A percentile compares a stretch with the other conserved stretches of the same genome.
Conservation (phyloP, 23 tunicate genomes). For the Ascidia mentula region DNA sequence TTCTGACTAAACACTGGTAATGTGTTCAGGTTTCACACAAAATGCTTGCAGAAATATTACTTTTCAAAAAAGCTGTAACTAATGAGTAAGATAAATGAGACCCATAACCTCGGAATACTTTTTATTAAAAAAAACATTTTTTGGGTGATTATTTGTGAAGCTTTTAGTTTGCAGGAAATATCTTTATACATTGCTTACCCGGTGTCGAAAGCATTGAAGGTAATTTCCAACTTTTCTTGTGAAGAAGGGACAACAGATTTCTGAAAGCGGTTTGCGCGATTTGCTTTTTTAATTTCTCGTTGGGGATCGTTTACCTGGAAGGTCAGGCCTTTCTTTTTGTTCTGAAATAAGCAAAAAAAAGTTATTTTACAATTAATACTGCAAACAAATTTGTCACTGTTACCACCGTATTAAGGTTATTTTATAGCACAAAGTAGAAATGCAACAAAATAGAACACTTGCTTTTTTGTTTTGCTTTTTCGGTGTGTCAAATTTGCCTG, state of each 20-base stretch:
- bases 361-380: not conserved
- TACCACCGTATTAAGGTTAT: not conserved
- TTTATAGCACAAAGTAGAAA: not conserved
- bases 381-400: not conserved
- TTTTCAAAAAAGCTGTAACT: no score
- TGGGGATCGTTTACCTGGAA: slow-evolving; percentile 63
- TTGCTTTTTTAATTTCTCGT: slow-evolving; percentile 62
- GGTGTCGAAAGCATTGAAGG: slow-evolving; percentile 63
- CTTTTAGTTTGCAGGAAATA: no score
- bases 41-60: no score
- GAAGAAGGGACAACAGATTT: slow-evolving; percentile 17
- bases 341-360: slow-evolving; percentile 13
- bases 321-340: slow-evolving; percentile 27
- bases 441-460: slow-evolving; percentile 5
- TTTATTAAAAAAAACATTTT: no score
- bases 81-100: no score
- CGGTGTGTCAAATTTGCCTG: slow-evolving; percentile 9
- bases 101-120: no score
- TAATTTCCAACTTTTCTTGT: slow-evolving; percentile 64
- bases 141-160: no score
- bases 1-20: no score
- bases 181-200: no score
- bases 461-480: not conserved
- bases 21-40: no score
- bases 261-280: slow-evolving; percentile 84